Conservation (phyloP, 2,113 vertebrate genomes). For the Gobio gobio region DNA sequence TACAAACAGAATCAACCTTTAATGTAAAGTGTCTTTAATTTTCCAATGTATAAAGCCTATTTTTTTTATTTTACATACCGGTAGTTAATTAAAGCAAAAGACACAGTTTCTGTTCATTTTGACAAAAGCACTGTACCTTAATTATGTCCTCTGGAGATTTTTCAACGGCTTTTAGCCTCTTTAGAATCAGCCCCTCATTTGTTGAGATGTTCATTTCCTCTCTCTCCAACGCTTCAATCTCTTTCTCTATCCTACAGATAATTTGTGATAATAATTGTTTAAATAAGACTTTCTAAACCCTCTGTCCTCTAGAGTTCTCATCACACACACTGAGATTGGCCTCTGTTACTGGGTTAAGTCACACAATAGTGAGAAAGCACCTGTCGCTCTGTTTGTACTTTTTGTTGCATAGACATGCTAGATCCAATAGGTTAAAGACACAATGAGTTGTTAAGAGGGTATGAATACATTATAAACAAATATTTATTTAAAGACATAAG, state of each 20-base stretch:
- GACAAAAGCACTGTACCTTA: constrained; percentile 75
- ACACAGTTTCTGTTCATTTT: not conserved
- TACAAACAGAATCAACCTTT: constrained; percentile 56
- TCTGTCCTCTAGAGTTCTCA: not conserved
- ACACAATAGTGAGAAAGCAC: not conserved
- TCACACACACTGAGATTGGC: not conserved
- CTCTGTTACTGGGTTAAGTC: not conserved
- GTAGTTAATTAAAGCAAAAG: not conserved
- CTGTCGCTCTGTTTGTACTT: not conserved
- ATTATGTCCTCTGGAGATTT: constrained; percentile 88
- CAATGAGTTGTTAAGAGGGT: not conserved
- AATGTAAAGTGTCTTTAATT: constrained; percentile 29
- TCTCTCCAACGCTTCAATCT: constrained; percentile 86
- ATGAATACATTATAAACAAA: constrained; percentile 18
- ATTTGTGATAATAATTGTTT: not conserved
- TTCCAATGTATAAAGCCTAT: too few species aligned
- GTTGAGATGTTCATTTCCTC: constrained; percentile 84
- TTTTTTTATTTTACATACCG: too few species aligned
- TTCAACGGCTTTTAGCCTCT: constrained; percentile 85
- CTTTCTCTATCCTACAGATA: constrained; percentile 81
- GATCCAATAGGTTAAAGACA: not conserved
- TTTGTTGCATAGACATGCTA: not conserved
- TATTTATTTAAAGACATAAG: not conserved
- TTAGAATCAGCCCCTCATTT: constrained; percentile 86
- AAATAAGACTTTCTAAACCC: constrained; percentile 6